Base-by-base conservation (phyloP, 2,888 invertebrate species). In the Agrotis puta region DNA sequence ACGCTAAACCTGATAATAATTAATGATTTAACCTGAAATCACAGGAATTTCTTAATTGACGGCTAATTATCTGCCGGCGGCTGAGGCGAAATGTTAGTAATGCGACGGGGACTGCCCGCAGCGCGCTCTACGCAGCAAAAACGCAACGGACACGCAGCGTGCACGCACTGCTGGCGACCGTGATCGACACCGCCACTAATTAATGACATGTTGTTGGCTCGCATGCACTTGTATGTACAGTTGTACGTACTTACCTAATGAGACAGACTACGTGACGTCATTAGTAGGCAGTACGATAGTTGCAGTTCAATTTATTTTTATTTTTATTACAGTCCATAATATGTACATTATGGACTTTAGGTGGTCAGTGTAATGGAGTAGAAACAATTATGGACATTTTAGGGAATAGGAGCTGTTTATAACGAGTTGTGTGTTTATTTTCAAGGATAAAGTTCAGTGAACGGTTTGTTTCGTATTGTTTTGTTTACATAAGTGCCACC, bases 1-100 rank as follows among this genome's bases (percentile, higher is more conserved):
- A 66, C 58, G 48, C 48, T 62, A 50, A 43, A 79, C 62, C 53
- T 66, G 64, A 48, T 61, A 43, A 51, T 62, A 59, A 67, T 77
- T 79, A 79, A 67, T 79, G 47, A 77, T 74, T 68, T 62, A 57
- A 56, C 33, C 16, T 45, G 39, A 66, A 39, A 68, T 64, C 64
- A 50, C 56, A 69, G 53, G 69, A 64, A 79, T 74, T 24, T 61
- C 16, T 64, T 77, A 64, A 74, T 74, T 67, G 75, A 51, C n/a
- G 58, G 27, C 62, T 79, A 74, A 79, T 74, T 64, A 58, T 66
- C 45, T 33, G 27, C 27, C 27, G 27, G 27, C 27, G 27, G 27
- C 27, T 3, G 27, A 27, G 24, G 27, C 51, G 59, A 56, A 14
- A 73, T 53, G 54, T 57, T 51, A 47, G n/a, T n/a, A 65, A 65